phyloP scores from a whole-genome alignment of 2,113 vertebrate species.

The Corvus moneduloides region DNA sequence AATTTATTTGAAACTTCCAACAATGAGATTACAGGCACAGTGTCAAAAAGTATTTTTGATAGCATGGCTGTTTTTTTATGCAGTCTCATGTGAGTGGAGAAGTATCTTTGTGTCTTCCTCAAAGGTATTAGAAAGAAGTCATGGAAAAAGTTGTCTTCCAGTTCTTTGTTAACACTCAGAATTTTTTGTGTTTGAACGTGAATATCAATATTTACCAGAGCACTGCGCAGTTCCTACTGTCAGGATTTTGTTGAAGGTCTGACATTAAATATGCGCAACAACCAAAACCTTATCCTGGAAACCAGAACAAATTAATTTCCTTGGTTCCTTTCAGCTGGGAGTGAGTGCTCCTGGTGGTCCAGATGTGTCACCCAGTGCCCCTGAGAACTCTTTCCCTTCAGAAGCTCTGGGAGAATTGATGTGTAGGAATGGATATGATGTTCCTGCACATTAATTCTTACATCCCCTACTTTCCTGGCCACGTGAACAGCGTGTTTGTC shows the following conservation, averaged over 20 bases:
- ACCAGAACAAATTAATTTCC: neutral
- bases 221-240: neutral
- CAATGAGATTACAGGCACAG: neutral
- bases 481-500: rapidly evolving
- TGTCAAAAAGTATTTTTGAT: neutral
- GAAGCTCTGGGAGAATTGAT: neutral
- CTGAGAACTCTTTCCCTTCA: neutral
- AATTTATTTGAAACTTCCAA: neutral
- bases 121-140: neutral
- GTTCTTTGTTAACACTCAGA: neutral
- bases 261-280: neutral
- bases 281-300: neutral
- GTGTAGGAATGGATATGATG: rapidly evolving
- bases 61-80: neutral
- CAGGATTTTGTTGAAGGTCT: neutral
- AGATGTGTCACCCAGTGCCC: neutral
- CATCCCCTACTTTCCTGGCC: rapidly evolving
- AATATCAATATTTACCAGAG: neutral
- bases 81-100: neutral
- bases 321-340: neutral
- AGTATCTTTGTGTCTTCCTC: neutral
- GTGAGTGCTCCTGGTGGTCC: neutral
- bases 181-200: neutral
- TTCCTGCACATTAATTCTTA: rapidly evolving
- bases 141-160: neutral